Conservation (phyloP, 2,888 invertebrate species). For the Caprella mutica region DNA sequence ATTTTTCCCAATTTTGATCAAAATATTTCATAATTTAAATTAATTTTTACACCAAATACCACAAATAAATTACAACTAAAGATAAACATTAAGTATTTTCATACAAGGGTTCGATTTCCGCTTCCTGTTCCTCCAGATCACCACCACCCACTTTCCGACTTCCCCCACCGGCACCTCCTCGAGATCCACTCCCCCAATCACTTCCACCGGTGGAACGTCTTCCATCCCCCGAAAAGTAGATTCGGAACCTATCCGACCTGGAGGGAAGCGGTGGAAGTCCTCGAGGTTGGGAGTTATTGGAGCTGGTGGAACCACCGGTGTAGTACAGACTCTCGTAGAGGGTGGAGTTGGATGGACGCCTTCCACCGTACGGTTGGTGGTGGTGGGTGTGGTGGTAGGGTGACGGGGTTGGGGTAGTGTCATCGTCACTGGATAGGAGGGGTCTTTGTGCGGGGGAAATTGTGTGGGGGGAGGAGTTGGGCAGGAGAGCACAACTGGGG, state of each 20-base stretch:
- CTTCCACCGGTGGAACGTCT: neutral
- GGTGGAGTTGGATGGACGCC: slow-evolving; percentile 9
- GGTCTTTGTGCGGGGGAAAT: neutral
- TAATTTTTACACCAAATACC: neutral
- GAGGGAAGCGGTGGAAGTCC: slow-evolving; percentile 28
- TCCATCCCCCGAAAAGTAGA: slow-evolving; percentile 11
- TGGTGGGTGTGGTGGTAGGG: slow-evolving; percentile 23
- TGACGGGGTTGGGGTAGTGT: slow-evolving; percentile 24
- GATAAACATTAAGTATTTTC: slow-evolving; percentile 8
- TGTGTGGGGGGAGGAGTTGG: neutral
- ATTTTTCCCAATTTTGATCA: neutral
- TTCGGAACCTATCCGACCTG: slow-evolving; percentile 27
- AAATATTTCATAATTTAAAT: neutral
- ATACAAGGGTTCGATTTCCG: slow-evolving; percentile 11
- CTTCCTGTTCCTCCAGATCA: neutral
- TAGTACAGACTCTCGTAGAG: slow-evolving; percentile 29
- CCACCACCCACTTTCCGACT: neutral
- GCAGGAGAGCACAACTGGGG: slow-evolving; percentile 8
- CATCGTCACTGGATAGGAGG: neutral
- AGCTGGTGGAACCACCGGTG: slow-evolving; percentile 19
- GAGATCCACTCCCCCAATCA: neutral
- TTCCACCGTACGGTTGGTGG: slow-evolving; percentile 16
- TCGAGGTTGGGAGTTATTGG: slow-evolving; percentile 20
- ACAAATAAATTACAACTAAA: too few species aligned
- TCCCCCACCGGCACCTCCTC: neutral